A percentile compares a stretch with the other conserved stretches of the same genome.
phyloP scores from a whole-genome alignment of 2,888 invertebrate species.

The Microctonus aethiopoides region DNA sequence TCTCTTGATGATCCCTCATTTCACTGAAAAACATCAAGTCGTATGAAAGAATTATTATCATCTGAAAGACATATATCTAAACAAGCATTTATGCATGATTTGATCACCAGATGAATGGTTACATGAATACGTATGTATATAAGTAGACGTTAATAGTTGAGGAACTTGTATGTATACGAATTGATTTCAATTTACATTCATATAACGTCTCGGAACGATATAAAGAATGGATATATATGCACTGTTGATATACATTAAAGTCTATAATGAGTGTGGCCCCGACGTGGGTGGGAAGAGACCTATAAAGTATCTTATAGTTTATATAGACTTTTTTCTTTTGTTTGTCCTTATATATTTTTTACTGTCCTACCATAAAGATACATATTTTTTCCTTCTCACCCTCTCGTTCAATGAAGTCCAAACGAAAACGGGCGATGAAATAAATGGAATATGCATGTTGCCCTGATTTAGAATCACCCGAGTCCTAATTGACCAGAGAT shows the following conservation, averaged over 20 bases:
- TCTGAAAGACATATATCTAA: not conserved
- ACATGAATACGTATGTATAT: too few species aligned
- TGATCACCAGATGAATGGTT: not conserved
- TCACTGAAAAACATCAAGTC: not conserved
- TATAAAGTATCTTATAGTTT: constrained; percentile 29
- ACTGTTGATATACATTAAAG: constrained; percentile 44
- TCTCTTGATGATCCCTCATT: not conserved
- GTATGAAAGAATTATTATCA: not conserved
- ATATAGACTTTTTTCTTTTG: not conserved
- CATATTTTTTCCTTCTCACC: not conserved
- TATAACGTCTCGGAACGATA: too few species aligned
- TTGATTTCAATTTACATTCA: too few species aligned
- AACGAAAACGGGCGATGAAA: constrained; percentile 23
- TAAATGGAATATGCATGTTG: constrained; percentile 45
- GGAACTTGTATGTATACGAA: not conserved
- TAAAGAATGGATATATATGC: constrained; percentile 13
- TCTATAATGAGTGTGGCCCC: constrained; percentile 38
- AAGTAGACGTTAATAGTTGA: too few species aligned
- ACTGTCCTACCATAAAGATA: constrained; percentile 2
- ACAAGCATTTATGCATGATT: not conserved
- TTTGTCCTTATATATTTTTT: constrained; percentile 8
- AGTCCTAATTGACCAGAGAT: constrained; percentile 43
- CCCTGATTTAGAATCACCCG: constrained; percentile 44
- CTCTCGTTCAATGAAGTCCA: not conserved
- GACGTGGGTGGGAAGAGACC: constrained; percentile 44